Conservation (phyloP, 1,140 invertebrate genomes). For the Homalodisca vitripennis region DNA sequence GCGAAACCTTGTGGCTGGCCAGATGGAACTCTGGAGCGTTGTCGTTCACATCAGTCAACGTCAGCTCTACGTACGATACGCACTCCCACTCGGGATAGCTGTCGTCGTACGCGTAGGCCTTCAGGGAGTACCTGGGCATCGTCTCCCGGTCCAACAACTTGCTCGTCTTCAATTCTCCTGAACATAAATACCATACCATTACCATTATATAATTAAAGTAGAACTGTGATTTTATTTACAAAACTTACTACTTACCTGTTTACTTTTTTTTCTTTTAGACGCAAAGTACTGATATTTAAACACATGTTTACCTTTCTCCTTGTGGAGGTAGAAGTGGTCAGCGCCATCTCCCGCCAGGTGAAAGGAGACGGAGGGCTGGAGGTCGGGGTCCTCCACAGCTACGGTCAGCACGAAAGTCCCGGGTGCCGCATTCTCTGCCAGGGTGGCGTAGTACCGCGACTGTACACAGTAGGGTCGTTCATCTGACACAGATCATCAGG, state of each 20-base stretch:
- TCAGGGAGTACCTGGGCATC: conserved; percentile 63
- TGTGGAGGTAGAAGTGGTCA: conserved; percentile 77
- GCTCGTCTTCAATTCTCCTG: conserved; percentile 69
- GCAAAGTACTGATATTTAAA: too few species aligned
- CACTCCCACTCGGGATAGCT: conserved; percentile 76
- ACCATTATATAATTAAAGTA: not conserved
- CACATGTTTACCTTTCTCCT: conserved; percentile 59
- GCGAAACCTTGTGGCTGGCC: conserved; percentile 72
- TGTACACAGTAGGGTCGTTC: conserved; percentile 78
- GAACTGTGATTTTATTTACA: not conserved
- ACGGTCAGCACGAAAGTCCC: conserved; percentile 74
- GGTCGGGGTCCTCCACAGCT: conserved; percentile 77
- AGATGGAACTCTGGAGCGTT: conserved; percentile 81
- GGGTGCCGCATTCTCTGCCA: conserved; percentile 71
- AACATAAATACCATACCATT: not conserved
- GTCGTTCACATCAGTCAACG: conserved; percentile 80
- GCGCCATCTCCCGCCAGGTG: conserved; percentile 74
- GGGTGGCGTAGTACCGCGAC: conserved; percentile 67
- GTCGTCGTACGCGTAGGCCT: conserved; percentile 79
- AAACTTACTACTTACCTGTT: too few species aligned
- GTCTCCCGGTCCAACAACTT: conserved; percentile 76
- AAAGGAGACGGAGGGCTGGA: conserved; percentile 72
- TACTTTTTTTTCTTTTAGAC: too few species aligned
- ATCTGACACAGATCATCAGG: conserved; percentile 59
- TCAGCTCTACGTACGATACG: conserved; percentile 71